Percentiles rank a stretch among this genome's conserved stretches.
Conservation (phyloP, 2,113 vertebrate species). For the Butorides virescens region DNA sequence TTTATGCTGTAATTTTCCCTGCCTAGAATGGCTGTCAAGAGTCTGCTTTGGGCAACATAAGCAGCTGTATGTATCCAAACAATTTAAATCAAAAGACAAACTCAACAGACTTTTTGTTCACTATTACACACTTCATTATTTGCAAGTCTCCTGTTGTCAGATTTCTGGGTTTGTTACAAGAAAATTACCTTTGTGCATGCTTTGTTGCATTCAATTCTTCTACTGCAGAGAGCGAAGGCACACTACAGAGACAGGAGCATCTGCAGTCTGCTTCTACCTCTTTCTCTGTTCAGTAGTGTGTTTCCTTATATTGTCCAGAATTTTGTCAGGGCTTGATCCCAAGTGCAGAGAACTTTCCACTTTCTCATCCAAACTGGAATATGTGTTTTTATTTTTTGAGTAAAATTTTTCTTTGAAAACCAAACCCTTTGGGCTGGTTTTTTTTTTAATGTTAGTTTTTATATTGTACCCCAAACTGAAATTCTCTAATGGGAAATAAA, state of each 20-base stretch:
- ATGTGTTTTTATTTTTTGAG: not conserved
- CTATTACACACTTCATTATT: not conserved
- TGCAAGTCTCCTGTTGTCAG: not conserved
- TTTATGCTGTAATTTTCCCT: not conserved
- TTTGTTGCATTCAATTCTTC: not conserved
- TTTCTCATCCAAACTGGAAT: not conserved
- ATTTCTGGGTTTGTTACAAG: not conserved
- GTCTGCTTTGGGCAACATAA: not conserved
- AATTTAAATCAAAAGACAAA: constrained; percentile 5
- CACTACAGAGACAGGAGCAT: not conserved
- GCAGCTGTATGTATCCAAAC: not conserved
- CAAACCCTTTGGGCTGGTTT: rapidly evolving
- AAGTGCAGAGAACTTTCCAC: not conserved
- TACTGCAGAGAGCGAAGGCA: not conserved
- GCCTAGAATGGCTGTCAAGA: not conserved
- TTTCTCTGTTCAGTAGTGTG: not conserved
- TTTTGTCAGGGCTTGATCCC: not conserved
- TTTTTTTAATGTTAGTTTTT: not conserved
- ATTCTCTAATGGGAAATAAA: not conserved
- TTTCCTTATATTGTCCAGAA: not conserved
- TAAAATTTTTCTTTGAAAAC: not conserved
- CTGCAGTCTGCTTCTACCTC: not conserved
- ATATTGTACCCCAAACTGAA: not conserved
- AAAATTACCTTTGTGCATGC: not conserved
- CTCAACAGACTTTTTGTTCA: not conserved